phyloP scores from a whole-genome alignment of 2,113 vertebrate species.

The Eurystomus gularis region DNA sequence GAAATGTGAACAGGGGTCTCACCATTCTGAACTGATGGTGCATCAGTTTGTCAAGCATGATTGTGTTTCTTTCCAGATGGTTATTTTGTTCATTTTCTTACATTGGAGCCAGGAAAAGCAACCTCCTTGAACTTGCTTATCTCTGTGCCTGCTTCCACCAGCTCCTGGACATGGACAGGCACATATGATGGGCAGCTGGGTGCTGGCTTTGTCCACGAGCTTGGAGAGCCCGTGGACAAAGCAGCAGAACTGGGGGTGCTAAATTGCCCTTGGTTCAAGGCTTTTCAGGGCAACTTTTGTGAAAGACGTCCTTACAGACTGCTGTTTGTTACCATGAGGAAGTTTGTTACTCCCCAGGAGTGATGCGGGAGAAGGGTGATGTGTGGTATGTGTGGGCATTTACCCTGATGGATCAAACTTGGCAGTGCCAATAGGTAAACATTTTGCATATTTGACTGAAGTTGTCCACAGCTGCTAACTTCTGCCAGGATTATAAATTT shows the following conservation, averaged over 20 bases:
- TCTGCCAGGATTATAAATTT: not conserved
- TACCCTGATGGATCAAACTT: not conserved
- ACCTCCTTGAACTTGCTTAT: not conserved
- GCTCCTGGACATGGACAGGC: accelerated
- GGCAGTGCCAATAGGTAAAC: not conserved
- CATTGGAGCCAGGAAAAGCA: accelerated
- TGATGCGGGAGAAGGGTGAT: not conserved
- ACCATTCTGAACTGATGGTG: not conserved
- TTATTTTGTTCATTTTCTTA: not conserved
- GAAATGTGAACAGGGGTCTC: not conserved
- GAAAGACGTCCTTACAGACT: not conserved
- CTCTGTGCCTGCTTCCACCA: not conserved
- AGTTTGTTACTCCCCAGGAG: too few relatives aligned
- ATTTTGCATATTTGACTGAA: not conserved
- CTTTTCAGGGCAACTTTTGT: not conserved
- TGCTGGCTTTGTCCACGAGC: not conserved
- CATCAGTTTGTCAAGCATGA: accelerated
- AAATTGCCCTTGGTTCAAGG: not conserved
- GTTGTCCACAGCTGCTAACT: not conserved
- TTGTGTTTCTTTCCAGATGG: not conserved
- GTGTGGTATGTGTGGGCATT: accelerated
- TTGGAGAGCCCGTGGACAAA: not conserved
- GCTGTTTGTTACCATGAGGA: accelerated
- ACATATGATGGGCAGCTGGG: not conserved
- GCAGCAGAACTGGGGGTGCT: too few relatives aligned